Conservation (phyloP, 2,888 invertebrate species). For the Rhagonycha lutea region DNA sequence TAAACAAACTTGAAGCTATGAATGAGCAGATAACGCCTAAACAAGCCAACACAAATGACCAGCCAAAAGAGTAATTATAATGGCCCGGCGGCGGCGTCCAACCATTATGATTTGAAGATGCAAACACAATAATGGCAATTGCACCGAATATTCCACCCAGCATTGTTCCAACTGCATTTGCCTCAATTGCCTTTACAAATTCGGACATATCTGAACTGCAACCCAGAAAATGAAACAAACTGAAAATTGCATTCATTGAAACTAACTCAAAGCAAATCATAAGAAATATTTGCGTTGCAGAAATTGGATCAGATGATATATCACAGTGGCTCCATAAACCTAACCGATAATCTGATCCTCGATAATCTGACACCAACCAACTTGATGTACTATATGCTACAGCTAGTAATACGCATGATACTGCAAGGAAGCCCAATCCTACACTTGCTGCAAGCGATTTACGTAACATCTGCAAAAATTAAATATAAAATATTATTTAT, state of each 20-base stretch:
- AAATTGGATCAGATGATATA: too few relatives aligned
- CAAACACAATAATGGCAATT: constrained; percentile 88
- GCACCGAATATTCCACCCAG: constrained; percentile 75
- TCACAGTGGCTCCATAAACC: constrained; percentile 96
- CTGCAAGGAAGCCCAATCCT: constrained; percentile 80
- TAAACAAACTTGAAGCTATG: constrained; percentile 75
- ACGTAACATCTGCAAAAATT: constrained; percentile 66
- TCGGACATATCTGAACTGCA: constrained; percentile 80
- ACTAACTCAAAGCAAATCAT: constrained; percentile 84
- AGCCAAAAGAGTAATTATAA: constrained; percentile 93
- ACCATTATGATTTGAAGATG: constrained; percentile 81
- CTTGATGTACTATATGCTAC: constrained; percentile 92
- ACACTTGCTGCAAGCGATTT: constrained; percentile 82
- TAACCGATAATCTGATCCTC: constrained; percentile 84
- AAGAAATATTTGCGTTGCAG: constrained; percentile 93
- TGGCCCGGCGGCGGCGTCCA: constrained; percentile 98
- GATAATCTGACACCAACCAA: constrained; percentile 91
- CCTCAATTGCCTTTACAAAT: constrained; percentile 74
- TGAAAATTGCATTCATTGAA: constrained; percentile 73
- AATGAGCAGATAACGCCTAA: constrained; percentile 77
- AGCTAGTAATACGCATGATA: constrained; percentile 80
- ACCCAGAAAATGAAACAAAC: constrained; percentile 83
- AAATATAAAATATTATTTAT: constrained; percentile 36
- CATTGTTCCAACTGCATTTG: constrained; percentile 65
- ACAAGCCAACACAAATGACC: constrained; percentile 89